These are phyloP conservation scores for Amniataba percoides DNA, from an alignment of 2,797 vertebrate species.

Conservation along the genomic window DNA sequence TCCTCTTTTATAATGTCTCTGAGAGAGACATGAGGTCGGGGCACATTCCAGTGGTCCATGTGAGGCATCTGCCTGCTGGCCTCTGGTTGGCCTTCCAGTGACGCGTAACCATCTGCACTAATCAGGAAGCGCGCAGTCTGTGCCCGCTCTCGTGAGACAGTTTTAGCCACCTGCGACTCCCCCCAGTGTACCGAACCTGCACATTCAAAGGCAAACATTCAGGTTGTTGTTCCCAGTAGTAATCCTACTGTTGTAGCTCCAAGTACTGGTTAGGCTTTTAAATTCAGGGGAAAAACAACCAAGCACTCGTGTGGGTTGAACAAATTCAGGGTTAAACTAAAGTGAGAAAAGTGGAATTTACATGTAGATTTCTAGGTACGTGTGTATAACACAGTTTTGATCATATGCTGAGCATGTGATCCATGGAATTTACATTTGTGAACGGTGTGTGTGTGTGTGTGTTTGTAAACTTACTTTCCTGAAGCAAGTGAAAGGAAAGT, in stretches of 20 bases:
- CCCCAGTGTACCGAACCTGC: slow-evolving; percentile 72
- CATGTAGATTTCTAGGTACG: not conserved
- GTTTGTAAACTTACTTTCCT: slow-evolving; percentile 84
- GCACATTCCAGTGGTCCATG: slow-evolving; percentile 94
- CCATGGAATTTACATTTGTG: not conserved
- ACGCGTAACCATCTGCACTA: slow-evolving; percentile 54
- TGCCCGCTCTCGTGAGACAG: slow-evolving; percentile 30
- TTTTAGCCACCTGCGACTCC: slow-evolving; percentile 52
- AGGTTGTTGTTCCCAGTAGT: not conserved
- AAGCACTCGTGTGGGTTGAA: not conserved
- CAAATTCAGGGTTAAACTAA: not conserved
- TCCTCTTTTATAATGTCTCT: slow-evolving; percentile 96
- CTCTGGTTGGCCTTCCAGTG: slow-evolving; percentile 60
- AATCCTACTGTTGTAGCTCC: not conserved
- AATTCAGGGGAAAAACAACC: not conserved
- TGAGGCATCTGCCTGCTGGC: slow-evolving; percentile 80
- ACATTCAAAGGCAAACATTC: slow-evolving; percentile 14
- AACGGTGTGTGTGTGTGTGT: not conserved
- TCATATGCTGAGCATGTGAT: not conserved
- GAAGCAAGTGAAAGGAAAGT: slow-evolving; percentile 85
- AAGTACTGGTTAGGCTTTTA: not conserved
- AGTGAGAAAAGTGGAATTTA: not conserved
- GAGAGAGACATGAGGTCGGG: slow-evolving; percentile 90
- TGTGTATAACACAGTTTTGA: not conserved
- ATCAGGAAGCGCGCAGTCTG: slow-evolving; percentile 46